Evolutionary conservation across 1,140 invertebrate genomes (phyloP).

Genomic region (Leptinotarsa undecemlineata): DNA sequence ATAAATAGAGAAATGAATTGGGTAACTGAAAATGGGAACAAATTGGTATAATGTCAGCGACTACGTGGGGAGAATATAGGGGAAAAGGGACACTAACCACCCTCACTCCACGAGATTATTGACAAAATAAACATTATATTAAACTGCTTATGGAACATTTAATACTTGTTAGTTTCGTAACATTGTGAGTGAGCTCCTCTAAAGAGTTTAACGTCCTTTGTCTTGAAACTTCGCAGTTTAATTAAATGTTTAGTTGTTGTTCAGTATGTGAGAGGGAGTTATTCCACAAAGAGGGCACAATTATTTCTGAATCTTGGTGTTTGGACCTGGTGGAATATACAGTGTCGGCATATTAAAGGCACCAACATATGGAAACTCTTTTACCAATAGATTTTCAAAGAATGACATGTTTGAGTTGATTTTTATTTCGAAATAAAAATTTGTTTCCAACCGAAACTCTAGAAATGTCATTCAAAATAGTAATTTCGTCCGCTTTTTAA

Average conservation of each 20-base stretch:
- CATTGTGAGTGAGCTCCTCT: constrained; percentile 14
- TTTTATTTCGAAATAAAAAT: too few relatives aligned
- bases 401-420: too few relatives aligned
- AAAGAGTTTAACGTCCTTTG: constrained; percentile 16
- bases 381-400: neutral
- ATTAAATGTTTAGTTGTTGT: neutral
- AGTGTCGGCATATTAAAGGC: too few relatives aligned
- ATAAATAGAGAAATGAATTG: constrained; percentile 43
- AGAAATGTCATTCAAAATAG: too few relatives aligned
- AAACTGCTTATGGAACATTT: constrained; percentile 35
- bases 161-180: constrained; percentile 31
- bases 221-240: neutral
- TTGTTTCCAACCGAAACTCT: too few relatives aligned
- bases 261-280: neutral
- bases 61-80: constrained; percentile 41
- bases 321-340: too few relatives aligned
- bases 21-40: constrained; percentile 42
- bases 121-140: constrained; percentile 47
- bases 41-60: constrained; percentile 42
- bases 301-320: too few relatives aligned
- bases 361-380: too few relatives aligned
- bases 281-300: neutral
- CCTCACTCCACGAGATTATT: constrained; percentile 33
- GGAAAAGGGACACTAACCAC: constrained; percentile 34
- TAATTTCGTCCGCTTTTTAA: too few relatives aligned